phyloP scores from a whole-genome alignment of 2,888 invertebrate genomes.

The Clunio marinus region DNA sequence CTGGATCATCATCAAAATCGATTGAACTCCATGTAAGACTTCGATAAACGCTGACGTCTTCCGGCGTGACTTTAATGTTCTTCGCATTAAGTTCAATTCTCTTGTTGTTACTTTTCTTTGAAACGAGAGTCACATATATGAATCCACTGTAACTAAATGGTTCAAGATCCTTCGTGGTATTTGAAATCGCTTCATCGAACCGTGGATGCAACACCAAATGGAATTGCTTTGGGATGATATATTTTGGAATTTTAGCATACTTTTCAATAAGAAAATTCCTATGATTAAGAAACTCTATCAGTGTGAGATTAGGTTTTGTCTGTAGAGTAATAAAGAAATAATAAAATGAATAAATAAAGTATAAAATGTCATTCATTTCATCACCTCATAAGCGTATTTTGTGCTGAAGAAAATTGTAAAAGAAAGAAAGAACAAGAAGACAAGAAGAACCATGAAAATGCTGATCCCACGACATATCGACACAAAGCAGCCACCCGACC shows the following conservation, averaged over 20 bases:
- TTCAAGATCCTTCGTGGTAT: constrained; percentile 21
- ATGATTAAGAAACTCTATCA: constrained; percentile 32
- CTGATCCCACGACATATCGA: constrained; percentile 38
- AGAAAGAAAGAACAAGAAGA: constrained; percentile 23
- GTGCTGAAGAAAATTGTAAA: constrained; percentile 38
- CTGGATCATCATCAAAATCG: constrained; percentile 37
- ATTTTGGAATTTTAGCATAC: constrained; percentile 26
- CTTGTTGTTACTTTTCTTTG: constrained; percentile 36
- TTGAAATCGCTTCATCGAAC: constrained; percentile 21
- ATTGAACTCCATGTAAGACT: constrained; percentile 28
- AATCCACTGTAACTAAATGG: constrained; percentile 33
- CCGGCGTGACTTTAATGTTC: constrained; percentile 21
- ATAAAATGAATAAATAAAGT: neutral
- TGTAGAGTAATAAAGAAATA: constrained; percentile 5
- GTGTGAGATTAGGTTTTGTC: constrained; percentile 31
- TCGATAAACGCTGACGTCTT: constrained; percentile 36
- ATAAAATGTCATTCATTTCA: neutral
- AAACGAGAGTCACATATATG: constrained; percentile 28
- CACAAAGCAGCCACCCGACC: constrained; percentile 39
- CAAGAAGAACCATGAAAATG: constrained; percentile 21
- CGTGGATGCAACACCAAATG: constrained; percentile 34
- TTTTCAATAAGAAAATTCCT: constrained; percentile 37
- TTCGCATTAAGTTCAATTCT: constrained; percentile 37
- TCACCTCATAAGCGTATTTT: constrained; percentile 39
- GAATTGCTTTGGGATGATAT: constrained; percentile 37